Conservation (phyloP, 2,113 vertebrate species). For the Heterochromis multidens region DNA sequence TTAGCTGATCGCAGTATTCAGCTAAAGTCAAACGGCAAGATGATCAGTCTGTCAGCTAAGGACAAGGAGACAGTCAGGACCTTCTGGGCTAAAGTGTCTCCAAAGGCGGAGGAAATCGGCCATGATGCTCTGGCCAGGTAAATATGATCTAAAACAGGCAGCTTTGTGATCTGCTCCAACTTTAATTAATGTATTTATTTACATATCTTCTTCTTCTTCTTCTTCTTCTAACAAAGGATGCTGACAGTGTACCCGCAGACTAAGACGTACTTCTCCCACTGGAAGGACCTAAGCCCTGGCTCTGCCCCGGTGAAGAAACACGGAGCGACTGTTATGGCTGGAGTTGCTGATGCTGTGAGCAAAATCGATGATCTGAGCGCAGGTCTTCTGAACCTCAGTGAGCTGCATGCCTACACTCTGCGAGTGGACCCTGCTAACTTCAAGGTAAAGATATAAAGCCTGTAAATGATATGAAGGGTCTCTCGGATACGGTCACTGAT, state of each 20-base stretch:
- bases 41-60: conserved; percentile 68
- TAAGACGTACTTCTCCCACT: conserved; percentile 90
- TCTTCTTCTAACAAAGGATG: conserved; percentile 63
- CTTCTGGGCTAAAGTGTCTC: conserved; percentile 68
- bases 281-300: conserved; percentile 63
- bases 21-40: conserved; percentile 38
- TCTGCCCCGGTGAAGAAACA: conserved; percentile 74
- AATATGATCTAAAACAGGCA: background rate
- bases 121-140: conserved; percentile 79
- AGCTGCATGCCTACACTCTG: conserved; percentile 85
- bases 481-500: background rate
- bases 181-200: background rate
- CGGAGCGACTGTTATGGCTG: conserved; percentile 70
- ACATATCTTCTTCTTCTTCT: too few relatives aligned
- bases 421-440: conserved; percentile 87
- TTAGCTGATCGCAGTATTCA: background rate
- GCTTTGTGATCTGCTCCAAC: too few relatives aligned
- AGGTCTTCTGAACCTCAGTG: conserved; percentile 77
- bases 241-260: conserved; percentile 74
- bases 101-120: conserved; percentile 40
- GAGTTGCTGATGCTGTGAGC: conserved; percentile 64
- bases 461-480: background rate
- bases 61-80: conserved; percentile 72
- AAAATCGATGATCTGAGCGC: conserved; percentile 76
- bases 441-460: conserved; percentile 57